Percentiles rank a stretch among this genome's conserved stretches.
Evolutionary conservation across 2,113 vertebrate species (phyloP).

Genomic region (Labrus mixtus): DNA sequence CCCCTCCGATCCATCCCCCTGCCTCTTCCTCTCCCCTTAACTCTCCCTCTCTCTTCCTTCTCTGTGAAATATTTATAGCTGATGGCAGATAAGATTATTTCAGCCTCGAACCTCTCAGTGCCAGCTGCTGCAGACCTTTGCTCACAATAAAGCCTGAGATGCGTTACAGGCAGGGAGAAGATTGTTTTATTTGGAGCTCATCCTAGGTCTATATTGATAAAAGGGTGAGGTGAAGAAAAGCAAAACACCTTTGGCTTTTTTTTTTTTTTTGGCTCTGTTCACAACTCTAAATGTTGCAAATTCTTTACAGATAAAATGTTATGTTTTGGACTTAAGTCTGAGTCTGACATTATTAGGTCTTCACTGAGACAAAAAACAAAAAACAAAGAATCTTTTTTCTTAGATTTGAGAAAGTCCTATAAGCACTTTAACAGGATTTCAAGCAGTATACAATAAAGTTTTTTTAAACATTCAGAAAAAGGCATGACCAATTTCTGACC

Average conservation of each 20-base stretch:
- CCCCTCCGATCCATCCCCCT: neutral
- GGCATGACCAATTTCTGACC: too few species aligned
- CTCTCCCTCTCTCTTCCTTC: slow-evolving; percentile 53
- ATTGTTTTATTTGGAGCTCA: slow-evolving; percentile 83
- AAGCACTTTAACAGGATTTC: neutral
- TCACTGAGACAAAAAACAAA: slow-evolving; percentile 5
- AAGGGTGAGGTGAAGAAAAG: slow-evolving; percentile 52
- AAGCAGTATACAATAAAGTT: too few species aligned
- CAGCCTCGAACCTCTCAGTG: slow-evolving; percentile 78
- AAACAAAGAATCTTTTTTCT: slow-evolving; percentile 1
- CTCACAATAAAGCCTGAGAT: slow-evolving; percentile 85
- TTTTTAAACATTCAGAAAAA: too few species aligned
- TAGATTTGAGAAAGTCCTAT: slow-evolving; percentile 29
- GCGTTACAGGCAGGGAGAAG: slow-evolving; percentile 73
- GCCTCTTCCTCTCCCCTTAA: slow-evolving; percentile 44
- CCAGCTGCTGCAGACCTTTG: slow-evolving; percentile 87
- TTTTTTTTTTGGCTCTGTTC: slow-evolving; percentile 52
- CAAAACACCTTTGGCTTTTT: slow-evolving; percentile 35
- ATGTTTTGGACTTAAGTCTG: neutral
- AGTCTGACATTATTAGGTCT: neutral
- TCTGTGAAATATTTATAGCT: slow-evolving; percentile 85
- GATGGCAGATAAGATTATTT: slow-evolving; percentile 87
- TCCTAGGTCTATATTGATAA: slow-evolving; percentile 71
- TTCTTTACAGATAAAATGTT: slow-evolving; percentile 14
- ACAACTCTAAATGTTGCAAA: slow-evolving; percentile 55